Base-by-base conservation (phyloP, 2,888 invertebrate species). In the Coleophora deauratella region DNA sequence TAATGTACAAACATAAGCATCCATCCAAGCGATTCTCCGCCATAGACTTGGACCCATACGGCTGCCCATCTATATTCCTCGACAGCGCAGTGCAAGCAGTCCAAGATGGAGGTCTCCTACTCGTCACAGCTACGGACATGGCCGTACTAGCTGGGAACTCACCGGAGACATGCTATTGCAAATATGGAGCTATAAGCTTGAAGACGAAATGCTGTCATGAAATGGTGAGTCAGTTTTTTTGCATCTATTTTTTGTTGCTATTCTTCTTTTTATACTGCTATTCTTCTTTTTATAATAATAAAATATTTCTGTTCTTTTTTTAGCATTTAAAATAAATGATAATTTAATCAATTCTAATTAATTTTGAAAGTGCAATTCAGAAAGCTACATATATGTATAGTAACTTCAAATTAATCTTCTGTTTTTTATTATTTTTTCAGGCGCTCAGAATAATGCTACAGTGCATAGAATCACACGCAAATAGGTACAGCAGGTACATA, bases 61-160 rank as follows among this genome's bases (percentile, higher is more conserved):
- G 99, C 1, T 96, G 96, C 57, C 97, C 99, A 0, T 91, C 95
- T 1, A 90, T 90, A 33, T 99, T 99, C 77, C 86, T 99, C 0
- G 97, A 98, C 65, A 88, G 93, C 0, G 96, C 97, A 0, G 91
- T 98, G 0, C 94, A 95, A 68, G 90, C 91, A 44, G 80, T 95
- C 0, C 87, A 88, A 37, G 91, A 94, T 51, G 93, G 94, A 10
- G 99, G 99, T 0, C 66, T 99, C 21, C 76, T 99, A 27, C 88
- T 98, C 54, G 91, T 99, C 0, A 99, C 99, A 0, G 98, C 98
- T 21, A 99, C 99, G 0, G 99, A 99, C 72, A 96, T 98, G 95
- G 96, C 93, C 0, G 93, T 98, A 0, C 74, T 99, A 35, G 98
- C 98, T 43, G 99, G 99, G 0, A 98, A 98, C 79, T 90, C 94